Evolutionary conservation across 1,140 invertebrate genomes (phyloP).

Genomic region (Brachionus manjavacas): DNA sequence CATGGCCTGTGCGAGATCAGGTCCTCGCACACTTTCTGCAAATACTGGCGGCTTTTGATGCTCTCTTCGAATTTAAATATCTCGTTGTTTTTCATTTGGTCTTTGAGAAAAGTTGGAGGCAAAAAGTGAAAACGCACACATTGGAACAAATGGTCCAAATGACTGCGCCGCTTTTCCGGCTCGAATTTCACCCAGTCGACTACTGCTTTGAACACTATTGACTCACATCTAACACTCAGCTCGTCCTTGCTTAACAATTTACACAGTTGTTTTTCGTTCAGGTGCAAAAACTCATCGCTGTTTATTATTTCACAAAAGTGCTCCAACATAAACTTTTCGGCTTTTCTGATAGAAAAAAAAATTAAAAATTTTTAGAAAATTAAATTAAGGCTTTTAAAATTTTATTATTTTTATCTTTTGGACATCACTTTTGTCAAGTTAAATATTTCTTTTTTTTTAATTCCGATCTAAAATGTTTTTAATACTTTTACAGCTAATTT

Average conservation of each 20-base stretch:
- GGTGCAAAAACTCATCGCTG: slow-evolving; percentile 80
- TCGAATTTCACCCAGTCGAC: slow-evolving; percentile 82
- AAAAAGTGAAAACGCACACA: slow-evolving; percentile 83
- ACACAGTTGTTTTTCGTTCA: slow-evolving; percentile 72
- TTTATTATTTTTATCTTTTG: not conserved
- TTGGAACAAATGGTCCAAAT: slow-evolving; percentile 78
- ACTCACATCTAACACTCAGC: slow-evolving; percentile 79
- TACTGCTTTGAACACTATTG: slow-evolving; percentile 75
- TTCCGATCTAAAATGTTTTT: too few relatives aligned
- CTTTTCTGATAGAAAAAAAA: slow-evolving; percentile 50
- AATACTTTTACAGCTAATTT: too few relatives aligned
- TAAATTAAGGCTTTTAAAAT: not conserved
- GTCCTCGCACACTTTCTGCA: slow-evolving; percentile 27
- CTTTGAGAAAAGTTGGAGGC: slow-evolving; percentile 80
- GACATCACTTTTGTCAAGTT: too few relatives aligned
- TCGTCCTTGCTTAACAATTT: slow-evolving; percentile 75
- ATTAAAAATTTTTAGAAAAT: not conserved
- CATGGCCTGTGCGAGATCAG: slow-evolving; percentile 19
- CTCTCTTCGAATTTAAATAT: slow-evolving; percentile 64
- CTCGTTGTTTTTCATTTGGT: slow-evolving; percentile 83
- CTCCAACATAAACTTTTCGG: slow-evolving; percentile 79
- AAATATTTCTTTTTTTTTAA: not conserved
- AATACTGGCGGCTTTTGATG: slow-evolving; percentile 8
- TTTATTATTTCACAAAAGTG: slow-evolving; percentile 82
- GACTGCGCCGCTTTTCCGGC: slow-evolving; percentile 72